A percentile compares a stretch with the other conserved stretches of the same genome.
phyloP scores from a whole-genome alignment of 2,888 invertebrate species.

The Sicus ferrugineus region DNA sequence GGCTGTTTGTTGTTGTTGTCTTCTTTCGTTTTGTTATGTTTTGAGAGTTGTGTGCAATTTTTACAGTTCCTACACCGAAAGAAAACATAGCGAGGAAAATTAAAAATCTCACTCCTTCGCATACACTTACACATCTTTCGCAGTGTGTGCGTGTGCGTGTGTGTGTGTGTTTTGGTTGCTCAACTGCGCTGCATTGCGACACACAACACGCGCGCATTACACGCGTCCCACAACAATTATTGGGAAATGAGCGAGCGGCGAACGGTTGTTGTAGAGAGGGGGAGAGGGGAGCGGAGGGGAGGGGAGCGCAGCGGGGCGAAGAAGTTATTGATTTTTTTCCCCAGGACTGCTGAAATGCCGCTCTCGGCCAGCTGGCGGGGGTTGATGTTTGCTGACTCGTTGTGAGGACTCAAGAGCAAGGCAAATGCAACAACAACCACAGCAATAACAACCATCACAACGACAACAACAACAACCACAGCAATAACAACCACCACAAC shows the following conservation, averaged over 20 bases:
- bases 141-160: slow-evolving; percentile 9
- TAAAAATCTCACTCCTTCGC: not conserved
- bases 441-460: slow-evolving; percentile 18
- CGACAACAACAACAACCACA: not conserved
- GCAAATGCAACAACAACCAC: too few relatives aligned
- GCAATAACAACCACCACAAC: not conserved
- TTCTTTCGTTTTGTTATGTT: slow-evolving; percentile 11
- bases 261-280: too few relatives aligned
- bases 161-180: not conserved
- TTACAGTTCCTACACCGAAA: not conserved
- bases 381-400: not conserved
- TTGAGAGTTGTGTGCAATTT: not conserved
- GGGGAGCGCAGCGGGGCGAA: not conserved
- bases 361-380: not conserved
- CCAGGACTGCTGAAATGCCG: not conserved
- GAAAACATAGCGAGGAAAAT: not conserved
- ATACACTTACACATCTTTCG: not conserved
- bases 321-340: slow-evolving; percentile 29
- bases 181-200: slow-evolving; percentile 11
- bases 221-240: slow-evolving; percentile 3
- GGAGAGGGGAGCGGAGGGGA: too few relatives aligned
- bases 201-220: slow-evolving; percentile 11
- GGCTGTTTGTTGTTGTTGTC: slow-evolving; percentile 1
- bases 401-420: not conserved
- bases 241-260: too few relatives aligned